Base-by-base conservation (phyloP, 2,888 invertebrate genomes). In the Anoncus sp. region DNA sequence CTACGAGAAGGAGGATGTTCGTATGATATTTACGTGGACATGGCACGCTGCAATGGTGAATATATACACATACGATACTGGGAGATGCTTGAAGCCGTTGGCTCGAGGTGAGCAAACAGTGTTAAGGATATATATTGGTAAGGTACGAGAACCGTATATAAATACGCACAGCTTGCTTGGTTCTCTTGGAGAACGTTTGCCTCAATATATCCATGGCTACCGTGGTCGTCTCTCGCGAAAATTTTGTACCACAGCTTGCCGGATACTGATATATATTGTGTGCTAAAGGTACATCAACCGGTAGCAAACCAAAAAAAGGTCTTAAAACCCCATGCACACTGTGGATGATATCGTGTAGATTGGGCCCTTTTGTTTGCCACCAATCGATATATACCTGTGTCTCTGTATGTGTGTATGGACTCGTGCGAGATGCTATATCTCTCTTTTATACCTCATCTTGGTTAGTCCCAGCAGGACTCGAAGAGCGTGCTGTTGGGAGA, bases 91-190 rank as follows among this genome's bases (percentile, higher is more conserved):
- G 62, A 53, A 73, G 63, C 62, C 31, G 71, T 51, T 63, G 43
- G 47, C 75, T 63, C 63, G 73, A 70, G 69, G 73, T 70, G 73
- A 77, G 77, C 59, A 77, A 74, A 66, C 73, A 74, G 74, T 45
- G 70, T 74, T 70, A 51, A 53, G 70, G 76, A 76, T 76, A 69
- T 75, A 47, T 53, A 22, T 3, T 14, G 59, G 65, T 73, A 73
- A 73, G 53, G 49, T 24, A 6, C 38, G 38, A 73, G 72, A 72
- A 71, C 69, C 59, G 69, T 75, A 72, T 75, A 72, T 66, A 79
- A 73, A 69, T 69, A 69, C 53, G 10, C 51, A n/a, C n/a, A 60
- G 45, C 57, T 53, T 12, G 43, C 59, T 66, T 65, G 65, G 38
- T 49, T 60, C 53, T 47, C 53, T 57, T 57, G 10, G 22, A 10